Base-by-base conservation (phyloP, 2,888 invertebrate genomes). In the Pachliopta kotzebuea region DNA sequence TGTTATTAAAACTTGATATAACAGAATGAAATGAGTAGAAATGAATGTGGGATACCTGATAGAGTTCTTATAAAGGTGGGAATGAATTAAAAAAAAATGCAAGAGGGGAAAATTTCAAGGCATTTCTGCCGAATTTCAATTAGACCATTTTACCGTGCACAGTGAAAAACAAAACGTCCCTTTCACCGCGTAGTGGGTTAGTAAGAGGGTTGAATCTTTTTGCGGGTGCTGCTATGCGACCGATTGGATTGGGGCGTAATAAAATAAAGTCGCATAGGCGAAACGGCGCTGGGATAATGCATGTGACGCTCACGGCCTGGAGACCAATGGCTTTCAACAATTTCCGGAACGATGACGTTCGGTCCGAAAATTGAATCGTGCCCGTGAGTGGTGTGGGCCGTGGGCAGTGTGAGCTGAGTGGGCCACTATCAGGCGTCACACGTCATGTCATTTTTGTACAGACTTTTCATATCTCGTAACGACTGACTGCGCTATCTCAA, bases 341-440 rank as follows among this genome's bases (percentile, higher is more conserved):
- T 76, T 76, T 77, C 77, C 77, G 74, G 61, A 53, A 66, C 68
- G 70, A 69, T 70, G 70, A 70, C 68, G 71, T 69, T 69, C 71
- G 67, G 63, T 67, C 68, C 70, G 71, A 72, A 75, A 77, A 77
- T 78, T 75, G 75, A 75, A 74, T 77, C 72, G 69, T 63, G 69
- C 60, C 66, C 67, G 64, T 67, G 67, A 63, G 65, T 66, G 68
- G 66, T 26, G 52, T 3, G 29, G 31, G 61, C 60, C 50, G 52
- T 29, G 63, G 59, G 49, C 49, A 31, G 53, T 24, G 49, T 52
- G 57, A 17, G 52, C 26, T 24, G 54, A 54, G 54, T 54, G 54
- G 26, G 54, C 24, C 18, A 54, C 54, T 52, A 52, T 52, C 50
- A 14, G 11, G 21, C 56, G 50, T 50, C 52, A 23, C 23, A 52